Conservation (phyloP, 2,113 vertebrate species). For the Bos javanicus region DNA sequence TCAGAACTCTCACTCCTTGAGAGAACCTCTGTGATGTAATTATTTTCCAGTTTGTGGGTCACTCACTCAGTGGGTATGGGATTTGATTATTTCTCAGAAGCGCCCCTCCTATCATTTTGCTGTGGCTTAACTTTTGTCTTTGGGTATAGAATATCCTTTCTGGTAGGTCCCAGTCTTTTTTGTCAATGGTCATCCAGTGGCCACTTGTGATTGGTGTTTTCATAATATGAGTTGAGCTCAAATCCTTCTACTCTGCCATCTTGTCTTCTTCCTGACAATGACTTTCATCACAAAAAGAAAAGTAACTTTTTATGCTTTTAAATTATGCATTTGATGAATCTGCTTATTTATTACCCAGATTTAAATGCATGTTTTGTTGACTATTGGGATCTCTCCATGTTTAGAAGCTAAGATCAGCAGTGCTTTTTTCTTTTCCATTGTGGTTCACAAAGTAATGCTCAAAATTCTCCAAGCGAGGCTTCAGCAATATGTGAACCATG, state of each 20-base stretch:
- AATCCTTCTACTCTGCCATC: background rate
- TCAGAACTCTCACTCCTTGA: background rate
- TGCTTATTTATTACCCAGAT: background rate
- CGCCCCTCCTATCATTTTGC: background rate
- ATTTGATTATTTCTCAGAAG: background rate
- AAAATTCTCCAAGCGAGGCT: too few relatives aligned
- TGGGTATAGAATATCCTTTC: background rate
- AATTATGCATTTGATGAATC: background rate
- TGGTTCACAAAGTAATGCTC: background rate
- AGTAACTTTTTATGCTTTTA: background rate
- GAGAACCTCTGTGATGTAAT: background rate
- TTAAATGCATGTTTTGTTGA: constrained; percentile 3
- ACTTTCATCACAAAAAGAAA: background rate
- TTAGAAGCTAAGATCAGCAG: constrained; percentile 8
- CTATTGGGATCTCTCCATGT: background rate
- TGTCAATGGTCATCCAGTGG: background rate
- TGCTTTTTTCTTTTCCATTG: background rate
- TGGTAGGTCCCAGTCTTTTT: background rate
- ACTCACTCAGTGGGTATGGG: background rate
- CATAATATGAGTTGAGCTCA: background rate
- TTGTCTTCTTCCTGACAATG: background rate
- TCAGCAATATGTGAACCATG: too few relatives aligned
- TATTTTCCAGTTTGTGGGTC: background rate
- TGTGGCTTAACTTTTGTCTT: background rate
- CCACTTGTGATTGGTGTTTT: background rate